Percentiles rank a stretch among this genome's conserved stretches.
Conservation (phyloP, 2,888 invertebrate species). For the Acrobasis consociella region DNA sequence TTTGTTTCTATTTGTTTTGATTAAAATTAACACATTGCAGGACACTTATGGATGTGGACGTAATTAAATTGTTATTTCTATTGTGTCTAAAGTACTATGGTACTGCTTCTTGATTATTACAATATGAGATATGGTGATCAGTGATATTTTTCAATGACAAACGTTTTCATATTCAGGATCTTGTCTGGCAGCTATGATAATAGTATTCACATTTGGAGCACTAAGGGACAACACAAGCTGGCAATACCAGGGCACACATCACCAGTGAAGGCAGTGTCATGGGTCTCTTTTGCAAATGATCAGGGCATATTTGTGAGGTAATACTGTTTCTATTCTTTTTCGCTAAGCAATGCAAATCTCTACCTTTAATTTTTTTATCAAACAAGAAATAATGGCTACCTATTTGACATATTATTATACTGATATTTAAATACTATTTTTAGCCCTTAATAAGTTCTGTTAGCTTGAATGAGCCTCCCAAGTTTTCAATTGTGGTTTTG, state of each 20-base stretch:
- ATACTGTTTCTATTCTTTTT: not conserved
- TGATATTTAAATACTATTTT: no score
- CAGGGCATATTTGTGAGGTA: slow-evolving; percentile 88
- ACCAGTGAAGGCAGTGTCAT: slow-evolving; percentile 93
- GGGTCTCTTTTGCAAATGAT: slow-evolving; percentile 88
- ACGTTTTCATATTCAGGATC: slow-evolving; percentile 84
- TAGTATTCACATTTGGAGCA: slow-evolving; percentile 94
- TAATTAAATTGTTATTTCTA: no score
- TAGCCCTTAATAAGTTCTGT: no score
- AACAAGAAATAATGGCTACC: no score
- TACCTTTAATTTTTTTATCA: not conserved
- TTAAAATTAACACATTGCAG: slow-evolving; percentile 2
- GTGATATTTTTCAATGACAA: not conserved
- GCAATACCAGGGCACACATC: slow-evolving; percentile 94
- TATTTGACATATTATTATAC: no score
- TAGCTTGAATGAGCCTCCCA: no score
- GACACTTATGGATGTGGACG: no score
- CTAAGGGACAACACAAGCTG: slow-evolving; percentile 91
- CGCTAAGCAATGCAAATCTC: not conserved
- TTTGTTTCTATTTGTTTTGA: not conserved
- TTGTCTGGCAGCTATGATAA: slow-evolving; percentile 97
- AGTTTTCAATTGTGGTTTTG: no score
- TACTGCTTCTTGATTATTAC: no score
- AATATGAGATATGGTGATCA: no score
- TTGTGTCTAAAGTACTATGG: no score